Conservation (phyloP, 2,888 invertebrate species). For the Aporophyla nigra region DNA sequence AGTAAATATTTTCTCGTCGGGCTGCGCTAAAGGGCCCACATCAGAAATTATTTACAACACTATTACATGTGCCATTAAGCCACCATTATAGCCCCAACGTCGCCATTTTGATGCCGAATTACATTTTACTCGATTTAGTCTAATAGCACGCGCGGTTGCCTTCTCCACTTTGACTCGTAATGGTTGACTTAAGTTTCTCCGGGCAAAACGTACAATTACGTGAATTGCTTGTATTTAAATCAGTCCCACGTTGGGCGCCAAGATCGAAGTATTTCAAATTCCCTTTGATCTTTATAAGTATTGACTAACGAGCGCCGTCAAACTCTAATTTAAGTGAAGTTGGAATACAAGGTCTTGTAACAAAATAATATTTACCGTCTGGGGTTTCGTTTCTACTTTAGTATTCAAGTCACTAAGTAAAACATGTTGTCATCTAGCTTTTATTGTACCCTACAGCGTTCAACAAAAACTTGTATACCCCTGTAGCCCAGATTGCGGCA, state of each 20-base stretch:
- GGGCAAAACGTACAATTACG: conserved; percentile 62
- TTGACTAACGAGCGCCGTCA: conserved; percentile 18
- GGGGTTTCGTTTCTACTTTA: conserved; percentile 33
- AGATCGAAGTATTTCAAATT: conserved; percentile 24
- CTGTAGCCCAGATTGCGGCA: conserved; percentile 52
- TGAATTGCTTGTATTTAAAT: conserved; percentile 56
- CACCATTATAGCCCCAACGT: conserved; percentile 72
- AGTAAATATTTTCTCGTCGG: conserved; percentile 58
- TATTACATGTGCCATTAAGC: conserved; percentile 82
- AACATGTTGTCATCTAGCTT: conserved; percentile 54
- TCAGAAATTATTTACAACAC: conserved; percentile 78
- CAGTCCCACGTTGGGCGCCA: conserved; percentile 73
- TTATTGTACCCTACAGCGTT: conserved; percentile 51
- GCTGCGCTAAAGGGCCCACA: conserved; percentile 46
- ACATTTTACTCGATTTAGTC: conserved; percentile 79
- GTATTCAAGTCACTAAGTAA: conserved; percentile 52
- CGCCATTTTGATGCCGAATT: conserved; percentile 80
- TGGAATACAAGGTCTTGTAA: conserved; percentile 26
- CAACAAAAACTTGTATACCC: conserved; percentile 49
- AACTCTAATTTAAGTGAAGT: conserved; percentile 35
- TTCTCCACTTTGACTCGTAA: conserved; percentile 71
- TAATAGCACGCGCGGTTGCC: conserved; percentile 78
- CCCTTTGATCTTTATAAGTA: conserved; percentile 34
- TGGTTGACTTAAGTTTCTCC: conserved; percentile 70
- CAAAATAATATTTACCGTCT: conserved; percentile 39